These are phyloP conservation scores for Macrotus californicus DNA, from an alignment of 2,113 vertebrate genomes.

Conservation along the genomic window DNA sequence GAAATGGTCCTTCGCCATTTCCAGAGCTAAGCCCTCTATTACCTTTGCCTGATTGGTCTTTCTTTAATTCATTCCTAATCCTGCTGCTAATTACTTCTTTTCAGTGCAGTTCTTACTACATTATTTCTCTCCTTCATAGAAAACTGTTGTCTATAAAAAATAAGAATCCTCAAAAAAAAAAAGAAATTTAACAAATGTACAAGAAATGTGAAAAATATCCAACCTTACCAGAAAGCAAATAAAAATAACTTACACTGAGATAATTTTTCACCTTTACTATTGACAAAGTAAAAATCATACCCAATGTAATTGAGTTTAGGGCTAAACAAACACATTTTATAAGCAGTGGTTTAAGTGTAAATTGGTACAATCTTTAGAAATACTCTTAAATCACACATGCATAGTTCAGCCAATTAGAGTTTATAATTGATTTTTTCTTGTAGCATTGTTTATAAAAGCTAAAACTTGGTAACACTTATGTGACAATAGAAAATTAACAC, in stretches of 20 bases:
- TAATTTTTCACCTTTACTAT: not conserved
- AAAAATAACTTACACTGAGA: not conserved
- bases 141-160: not conserved
- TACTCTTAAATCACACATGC: not conserved
- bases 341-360: not conserved
- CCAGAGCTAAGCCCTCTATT: not conserved
- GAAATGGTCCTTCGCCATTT: not conserved
- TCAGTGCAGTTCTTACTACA: not conserved
- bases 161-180: not conserved
- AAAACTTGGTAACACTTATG: not conserved
- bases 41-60: not conserved
- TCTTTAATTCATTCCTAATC: not conserved
- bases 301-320: not conserved
- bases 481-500: not conserved
- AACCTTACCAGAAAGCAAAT: not conserved
- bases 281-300: not conserved
- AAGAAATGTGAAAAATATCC: not conserved
- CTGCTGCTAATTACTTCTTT: not conserved
- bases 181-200: not conserved
- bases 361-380: not conserved
- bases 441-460: not conserved
- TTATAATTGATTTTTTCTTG: conserved; percentile 2
- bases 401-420: not conserved
- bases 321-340: not conserved
- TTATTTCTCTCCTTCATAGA: not conserved